Conservation (phyloP, 2,888 invertebrate species). For the Calliphora vomitoria region DNA sequence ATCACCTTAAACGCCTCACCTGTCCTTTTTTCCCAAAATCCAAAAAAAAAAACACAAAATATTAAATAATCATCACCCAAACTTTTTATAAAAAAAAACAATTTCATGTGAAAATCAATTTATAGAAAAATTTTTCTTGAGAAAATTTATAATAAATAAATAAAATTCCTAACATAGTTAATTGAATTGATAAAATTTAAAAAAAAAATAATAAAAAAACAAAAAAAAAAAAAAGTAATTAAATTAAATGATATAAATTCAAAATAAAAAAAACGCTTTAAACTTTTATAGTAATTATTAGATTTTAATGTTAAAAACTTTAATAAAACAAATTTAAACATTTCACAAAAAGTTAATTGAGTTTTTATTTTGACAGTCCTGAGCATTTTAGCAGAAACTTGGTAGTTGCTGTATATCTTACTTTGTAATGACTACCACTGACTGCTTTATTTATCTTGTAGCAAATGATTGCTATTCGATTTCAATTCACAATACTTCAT, state of each 20-base stretch:
- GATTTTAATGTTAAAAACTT: conserved; percentile 73
- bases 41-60: conserved; percentile 5
- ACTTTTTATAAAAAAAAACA: conserved; percentile 45
- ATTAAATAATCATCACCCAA: conserved; percentile 16
- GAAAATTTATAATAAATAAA: conserved; percentile 45
- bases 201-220: conserved; percentile 15
- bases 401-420: too few species aligned
- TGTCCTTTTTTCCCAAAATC: conserved; percentile 20
- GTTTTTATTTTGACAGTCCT: conserved; percentile 17
- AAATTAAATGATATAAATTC: conserved; percentile 58
- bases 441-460: too few species aligned
- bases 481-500: too few species aligned
- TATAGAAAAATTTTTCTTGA: conserved; percentile 58
- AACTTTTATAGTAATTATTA: conserved; percentile 74
- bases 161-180: conserved; percentile 72
- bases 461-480: too few species aligned
- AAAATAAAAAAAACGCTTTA: conserved; percentile 71
- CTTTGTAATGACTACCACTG: too few species aligned
- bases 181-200: conserved; percentile 68
- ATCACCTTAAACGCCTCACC: conserved; percentile 64
- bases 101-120: conserved; percentile 49
- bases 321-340: conserved; percentile 64
- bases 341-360: conserved; percentile 50
- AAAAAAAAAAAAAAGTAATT: conserved; percentile 15
- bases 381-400: too few species aligned